phyloP scores from a whole-genome alignment of 2,888 invertebrate genomes.

The Leucophora obtusa region DNA sequence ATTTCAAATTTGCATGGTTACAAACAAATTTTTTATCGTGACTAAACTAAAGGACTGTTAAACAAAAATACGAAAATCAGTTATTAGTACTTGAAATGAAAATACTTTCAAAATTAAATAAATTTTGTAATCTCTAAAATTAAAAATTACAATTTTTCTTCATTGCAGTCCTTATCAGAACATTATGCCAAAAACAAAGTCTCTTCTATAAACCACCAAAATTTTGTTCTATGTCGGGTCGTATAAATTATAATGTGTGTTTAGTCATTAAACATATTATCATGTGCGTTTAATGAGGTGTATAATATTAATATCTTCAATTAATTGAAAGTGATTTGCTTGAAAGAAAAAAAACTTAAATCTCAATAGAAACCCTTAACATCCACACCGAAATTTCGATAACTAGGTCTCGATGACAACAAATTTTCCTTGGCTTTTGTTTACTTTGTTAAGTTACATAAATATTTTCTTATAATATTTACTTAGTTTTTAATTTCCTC shows the following conservation, averaged over 20 bases:
- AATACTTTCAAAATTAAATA: too few relatives aligned
- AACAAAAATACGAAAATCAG: neutral
- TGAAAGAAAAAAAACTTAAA: too few relatives aligned
- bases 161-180: neutral
- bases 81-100: too few relatives aligned
- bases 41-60: neutral
- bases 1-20: neutral
- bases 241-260: neutral
- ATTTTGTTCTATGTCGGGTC: neutral
- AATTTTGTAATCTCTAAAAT: too few relatives aligned
- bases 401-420: too few relatives aligned
- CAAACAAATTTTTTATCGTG: neutral
- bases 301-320: neutral
- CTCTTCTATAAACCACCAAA: neutral
- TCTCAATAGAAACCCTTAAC: too few relatives aligned
- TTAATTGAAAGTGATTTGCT: too few relatives aligned
- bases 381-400: too few relatives aligned
- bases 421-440: too few relatives aligned
- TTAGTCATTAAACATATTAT: neutral
- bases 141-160: neutral
- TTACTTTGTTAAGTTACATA: too few relatives aligned
- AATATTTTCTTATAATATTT: too few relatives aligned
- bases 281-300: neutral
- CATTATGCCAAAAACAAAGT: neutral
- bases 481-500: too few relatives aligned